Evolutionary conservation across 2,113 vertebrate genomes (phyloP), one percentile per base, ranked within the genome.

Genomic region (Dromaius novaehollandiae): DNA sequence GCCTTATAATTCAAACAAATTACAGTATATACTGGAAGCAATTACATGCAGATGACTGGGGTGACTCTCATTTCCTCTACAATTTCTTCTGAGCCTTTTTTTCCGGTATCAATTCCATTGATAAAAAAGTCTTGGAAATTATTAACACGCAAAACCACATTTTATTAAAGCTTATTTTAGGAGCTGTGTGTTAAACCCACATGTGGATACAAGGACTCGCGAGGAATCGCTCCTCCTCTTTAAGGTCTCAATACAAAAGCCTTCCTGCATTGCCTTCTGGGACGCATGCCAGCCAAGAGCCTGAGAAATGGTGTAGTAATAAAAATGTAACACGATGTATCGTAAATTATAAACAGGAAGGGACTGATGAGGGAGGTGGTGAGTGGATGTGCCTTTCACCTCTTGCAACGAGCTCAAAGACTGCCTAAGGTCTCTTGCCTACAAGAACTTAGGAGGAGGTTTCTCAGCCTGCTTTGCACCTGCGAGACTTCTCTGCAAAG

Each of bases 191-290:
- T 91, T 93, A 95, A 96, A 89, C 56, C 83, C 81, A 70, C 93
- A 79, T 15, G 69, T 6, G 53, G 83, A 89, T n/a, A 86, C 84
- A 96, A 92, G 95, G 60, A 66, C 89, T 93, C 74, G 34, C 0
- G 0, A 93, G 78, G 86, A 93, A 82, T 46, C 2, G 0, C 70
- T 89, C 70, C 92, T 92, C 91, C 94, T 70, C 74, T 70, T 90
- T 86, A 89, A 95, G 84, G 48, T 91, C 94, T 96, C 63, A 40
- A 56, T 34, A 91, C 94, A 97, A 97, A 95, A 95, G 53, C 63
- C 30, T 91, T 74, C 78, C 81, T 87, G 91, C 69, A 11, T 68
- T 94, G 87, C 55, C 90, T 91, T 70, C 95, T 60, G 93, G 95
- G 97, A 96, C 91, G 44, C 36, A 5, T 32, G 79, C 94, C 97